phyloP scores from a whole-genome alignment of 2,888 invertebrate genomes.

The Nephrotoma appendiculata region DNA sequence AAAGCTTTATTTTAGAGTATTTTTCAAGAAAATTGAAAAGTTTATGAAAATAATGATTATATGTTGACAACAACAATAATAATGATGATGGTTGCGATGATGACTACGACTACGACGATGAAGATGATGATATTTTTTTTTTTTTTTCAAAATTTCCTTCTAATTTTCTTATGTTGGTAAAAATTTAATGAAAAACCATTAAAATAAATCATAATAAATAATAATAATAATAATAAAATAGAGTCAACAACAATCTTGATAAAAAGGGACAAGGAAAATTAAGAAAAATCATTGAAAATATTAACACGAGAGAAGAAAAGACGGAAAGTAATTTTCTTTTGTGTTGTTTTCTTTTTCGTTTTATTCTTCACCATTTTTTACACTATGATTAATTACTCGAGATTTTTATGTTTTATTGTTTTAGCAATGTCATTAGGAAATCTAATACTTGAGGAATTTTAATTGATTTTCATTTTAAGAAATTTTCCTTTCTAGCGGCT shows the following conservation, averaged over 20 bases:
- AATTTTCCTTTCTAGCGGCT: too few species aligned
- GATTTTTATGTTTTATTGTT: background rate
- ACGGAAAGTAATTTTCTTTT: background rate
- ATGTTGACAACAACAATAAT: background rate
- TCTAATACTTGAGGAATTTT: background rate
- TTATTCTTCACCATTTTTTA: background rate
- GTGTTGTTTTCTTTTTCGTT: background rate
- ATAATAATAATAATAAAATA: background rate
- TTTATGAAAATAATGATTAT: background rate
- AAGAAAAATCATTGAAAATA: too few species aligned
- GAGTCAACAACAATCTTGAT: background rate
- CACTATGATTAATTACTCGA: background rate
- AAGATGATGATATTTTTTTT: too few species aligned
- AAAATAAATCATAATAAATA: background rate
- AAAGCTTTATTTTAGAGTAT: background rate
- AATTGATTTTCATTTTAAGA: background rate
- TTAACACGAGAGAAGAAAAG: background rate
- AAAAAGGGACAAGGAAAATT: too few species aligned
- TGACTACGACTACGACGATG: background rate
- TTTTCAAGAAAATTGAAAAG: background rate
- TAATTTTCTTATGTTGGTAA: background rate
- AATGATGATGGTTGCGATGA: background rate
- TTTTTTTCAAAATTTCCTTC: too few species aligned
- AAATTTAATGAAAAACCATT: background rate
- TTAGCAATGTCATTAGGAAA: background rate